These are phyloP conservation scores for Ammodytes marinus DNA, from an alignment of 2,113 vertebrate species.

Conservation along the genomic window DNA sequence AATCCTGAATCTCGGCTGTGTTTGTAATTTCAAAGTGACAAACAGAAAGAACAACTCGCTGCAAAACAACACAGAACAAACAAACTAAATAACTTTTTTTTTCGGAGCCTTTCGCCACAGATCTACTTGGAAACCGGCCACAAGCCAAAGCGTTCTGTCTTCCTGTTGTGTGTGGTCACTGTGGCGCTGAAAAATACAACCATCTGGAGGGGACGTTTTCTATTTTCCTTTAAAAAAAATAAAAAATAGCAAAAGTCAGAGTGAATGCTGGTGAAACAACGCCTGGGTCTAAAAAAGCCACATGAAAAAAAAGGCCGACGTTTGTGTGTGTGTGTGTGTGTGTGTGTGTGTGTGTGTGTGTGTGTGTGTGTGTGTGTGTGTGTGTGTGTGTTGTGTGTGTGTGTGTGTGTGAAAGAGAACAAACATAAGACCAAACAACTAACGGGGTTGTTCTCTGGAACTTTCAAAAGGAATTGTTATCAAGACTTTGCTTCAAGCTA, in stretches of 20 bases:
- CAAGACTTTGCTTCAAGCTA: neutral
- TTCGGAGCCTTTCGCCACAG: constrained; percentile 33
- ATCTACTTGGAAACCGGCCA: constrained; percentile 41
- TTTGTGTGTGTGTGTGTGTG: constrained; percentile 1
- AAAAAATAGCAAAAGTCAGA: constrained; percentile 13
- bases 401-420: neutral
- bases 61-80: constrained; percentile 17
- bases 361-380: constrained; percentile 6
- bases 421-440: constrained; percentile 29
- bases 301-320: constrained; percentile 32
- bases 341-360: constrained; percentile 8
- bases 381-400: constrained; percentile 8
- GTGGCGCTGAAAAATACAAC: constrained; percentile 47
- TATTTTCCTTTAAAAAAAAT: constrained; percentile 43
- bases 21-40: constrained; percentile 11
- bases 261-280: constrained; percentile 8
- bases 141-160: constrained; percentile 10
- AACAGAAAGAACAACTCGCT: neutral
- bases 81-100: constrained; percentile 5
- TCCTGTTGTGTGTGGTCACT: constrained; percentile 49
- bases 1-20: constrained; percentile 22
- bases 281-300: constrained; percentile 23
- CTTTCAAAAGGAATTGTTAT: neutral
- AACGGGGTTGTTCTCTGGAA: neutral
- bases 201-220: constrained; percentile 50